Base-by-base conservation (phyloP, 2,888 invertebrate genomes). In the Seira ritae region DNA sequence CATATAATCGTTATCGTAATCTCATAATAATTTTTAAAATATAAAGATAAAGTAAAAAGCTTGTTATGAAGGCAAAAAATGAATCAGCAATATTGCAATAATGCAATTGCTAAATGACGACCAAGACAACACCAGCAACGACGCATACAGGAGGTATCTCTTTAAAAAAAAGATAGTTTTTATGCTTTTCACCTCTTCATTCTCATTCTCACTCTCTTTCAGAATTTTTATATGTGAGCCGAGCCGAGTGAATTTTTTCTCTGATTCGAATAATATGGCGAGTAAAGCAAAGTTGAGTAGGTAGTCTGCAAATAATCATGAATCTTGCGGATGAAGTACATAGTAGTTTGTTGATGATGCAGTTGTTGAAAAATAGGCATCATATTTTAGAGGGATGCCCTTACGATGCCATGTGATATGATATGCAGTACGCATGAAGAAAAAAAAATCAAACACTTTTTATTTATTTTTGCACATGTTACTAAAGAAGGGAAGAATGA, bases 41-140 rank as follows among this genome's bases (percentile, higher is more conserved):
- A 62, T 62, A 62, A 62, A 62, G 62, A 62, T 62, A 62, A 62
- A 62, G 62, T 62, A 62, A 62, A 62, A 62, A 62, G 62, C 62
- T 62, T 62, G 62, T 62, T 62, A 62, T 22, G 20, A 22, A 20
- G 22, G 15, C 2, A 12, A 8, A 62, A 62, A 62, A 62, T 20
- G 17, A 60, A 60, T 42, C 6, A 8, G 42, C 12, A 31, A 31
- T 31, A 31, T 31, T 2, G 31, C 31, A 31, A 42, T 6, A 42
- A 31, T 31, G 31, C 31, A 31, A 31, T 31, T 2, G 42, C 12
- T 42, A 42, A n/a, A 50, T 15, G 50, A 50, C 15, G 50, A 50
- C 50, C 3, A 31, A 8, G 8, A 31, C 31, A 8, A 31, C 31
- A 31, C 8, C 8, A 8, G 15, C 1, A n/a, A 12, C 1, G 62